Conservation (phyloP, 2,888 invertebrate species). For the Vannuccia rotundouncinata region DNA sequence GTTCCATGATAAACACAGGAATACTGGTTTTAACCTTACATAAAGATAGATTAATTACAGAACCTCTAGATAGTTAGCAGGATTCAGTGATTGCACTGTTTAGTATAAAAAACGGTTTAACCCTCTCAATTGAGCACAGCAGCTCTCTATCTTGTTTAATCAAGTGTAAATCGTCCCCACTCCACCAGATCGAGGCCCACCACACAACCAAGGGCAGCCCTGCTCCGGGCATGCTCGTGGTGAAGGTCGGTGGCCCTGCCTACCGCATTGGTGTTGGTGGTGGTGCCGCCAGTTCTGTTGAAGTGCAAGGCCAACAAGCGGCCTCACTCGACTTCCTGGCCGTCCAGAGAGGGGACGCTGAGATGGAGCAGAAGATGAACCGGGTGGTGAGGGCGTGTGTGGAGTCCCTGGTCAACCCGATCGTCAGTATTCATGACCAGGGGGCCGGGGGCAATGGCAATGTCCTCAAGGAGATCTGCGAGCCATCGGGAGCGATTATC, state of each 20-base stretch:
- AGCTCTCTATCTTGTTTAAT: too few species aligned
- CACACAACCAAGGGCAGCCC: not conserved
- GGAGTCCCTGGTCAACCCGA: constrained; percentile 76
- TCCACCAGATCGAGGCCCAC: not conserved
- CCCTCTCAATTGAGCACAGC: too few species aligned
- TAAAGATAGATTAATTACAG: too few species aligned
- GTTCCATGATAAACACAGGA: too few species aligned
- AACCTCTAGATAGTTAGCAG: too few species aligned
- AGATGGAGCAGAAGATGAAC: constrained; percentile 96
- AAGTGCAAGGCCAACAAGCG: constrained; percentile 73
- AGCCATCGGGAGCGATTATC: constrained; percentile 85
- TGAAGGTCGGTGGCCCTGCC: constrained; percentile 92
- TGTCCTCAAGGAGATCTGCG: constrained; percentile 89
- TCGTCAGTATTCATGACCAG: constrained; percentile 92
- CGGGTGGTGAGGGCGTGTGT: constrained; percentile 83
- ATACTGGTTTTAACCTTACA: too few species aligned
- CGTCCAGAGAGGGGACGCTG: constrained; percentile 89
- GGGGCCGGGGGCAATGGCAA: constrained; percentile 93
- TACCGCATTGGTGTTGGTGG: constrained; percentile 96
- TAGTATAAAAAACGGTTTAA: too few species aligned
- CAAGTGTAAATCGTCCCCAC: too few species aligned
- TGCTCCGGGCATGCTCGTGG: constrained; percentile 71
- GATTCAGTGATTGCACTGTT: too few species aligned
- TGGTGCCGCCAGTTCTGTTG: constrained; percentile 92
- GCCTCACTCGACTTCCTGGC: constrained; percentile 84